Conservation (phyloP, 2,888 invertebrate species). For the Malacosoma neustria region DNA sequence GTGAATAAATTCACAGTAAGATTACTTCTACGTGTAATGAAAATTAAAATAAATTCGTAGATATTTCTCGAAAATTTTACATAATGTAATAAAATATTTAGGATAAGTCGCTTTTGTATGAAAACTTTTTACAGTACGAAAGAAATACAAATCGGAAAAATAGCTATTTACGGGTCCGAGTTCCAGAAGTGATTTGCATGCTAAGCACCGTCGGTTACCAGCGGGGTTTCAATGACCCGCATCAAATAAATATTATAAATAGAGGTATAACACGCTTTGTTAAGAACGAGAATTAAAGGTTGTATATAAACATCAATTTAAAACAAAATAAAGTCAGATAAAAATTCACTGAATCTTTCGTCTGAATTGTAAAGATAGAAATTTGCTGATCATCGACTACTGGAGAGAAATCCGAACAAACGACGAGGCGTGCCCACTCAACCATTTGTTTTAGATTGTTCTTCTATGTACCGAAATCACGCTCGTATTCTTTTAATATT, state of each 20-base stretch:
- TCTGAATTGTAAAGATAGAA: slow-evolving; percentile 35
- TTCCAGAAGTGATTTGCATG: slow-evolving; percentile 37
- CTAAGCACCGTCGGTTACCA: slow-evolving; percentile 24
- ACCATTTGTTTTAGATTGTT: slow-evolving; percentile 36
- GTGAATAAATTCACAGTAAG: no score
- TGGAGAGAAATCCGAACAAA: slow-evolving; percentile 19
- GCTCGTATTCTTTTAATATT: no score
- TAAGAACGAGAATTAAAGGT: slow-evolving; percentile 12
- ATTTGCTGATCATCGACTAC: slow-evolving; percentile 35
- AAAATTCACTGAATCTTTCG: slow-evolving; percentile 14
- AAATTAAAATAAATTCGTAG: not conserved
- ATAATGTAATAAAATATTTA: slow-evolving; percentile 23
- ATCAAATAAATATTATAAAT: not conserved
- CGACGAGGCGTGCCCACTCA: slow-evolving; percentile 32
- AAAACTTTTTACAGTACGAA: slow-evolving; percentile 24
- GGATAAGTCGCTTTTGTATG: slow-evolving; percentile 17
- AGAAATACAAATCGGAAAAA: slow-evolving; percentile 23
- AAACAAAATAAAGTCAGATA: not conserved
- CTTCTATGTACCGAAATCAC: slow-evolving; percentile 6
- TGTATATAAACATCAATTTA: not conserved
- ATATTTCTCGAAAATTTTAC: slow-evolving; percentile 8
- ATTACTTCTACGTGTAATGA: no score
- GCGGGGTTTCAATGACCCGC: slow-evolving; percentile 8
- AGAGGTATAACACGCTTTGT: slow-evolving; percentile 9
- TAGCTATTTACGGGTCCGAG: slow-evolving; percentile 20